These are phyloP conservation scores for Tokudaia muenninki DNA, from an alignment of 2,797 vertebrate species.

Conservation along the genomic window DNA sequence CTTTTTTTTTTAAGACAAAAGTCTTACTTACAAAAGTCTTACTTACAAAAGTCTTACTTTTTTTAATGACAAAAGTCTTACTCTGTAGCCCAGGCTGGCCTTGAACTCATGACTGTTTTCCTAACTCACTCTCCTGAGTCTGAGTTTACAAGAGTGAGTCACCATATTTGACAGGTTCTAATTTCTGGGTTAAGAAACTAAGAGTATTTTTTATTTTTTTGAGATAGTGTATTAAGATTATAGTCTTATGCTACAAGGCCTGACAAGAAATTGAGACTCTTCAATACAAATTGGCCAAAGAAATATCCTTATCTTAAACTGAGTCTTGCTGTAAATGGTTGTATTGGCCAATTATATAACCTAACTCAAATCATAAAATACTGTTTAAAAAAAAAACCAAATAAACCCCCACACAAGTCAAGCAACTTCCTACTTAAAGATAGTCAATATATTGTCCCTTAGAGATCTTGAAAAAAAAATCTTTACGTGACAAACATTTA, in stretches of 20 bases:
- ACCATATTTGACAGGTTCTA: background rate
- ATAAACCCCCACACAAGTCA: background rate
- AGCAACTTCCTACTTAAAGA: slow-evolving; percentile 58
- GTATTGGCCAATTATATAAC: slow-evolving; percentile 45
- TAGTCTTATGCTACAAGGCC: background rate
- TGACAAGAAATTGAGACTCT: background rate
- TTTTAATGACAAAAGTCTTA: background rate
- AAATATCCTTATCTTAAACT: slow-evolving; percentile 57
- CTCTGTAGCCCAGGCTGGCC: background rate
- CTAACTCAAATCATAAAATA: slow-evolving; percentile 50
- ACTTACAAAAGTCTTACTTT: background rate
- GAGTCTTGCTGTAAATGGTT: slow-evolving; percentile 51
- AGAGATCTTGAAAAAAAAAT: slow-evolving; percentile 60
- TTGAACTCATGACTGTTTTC: background rate
- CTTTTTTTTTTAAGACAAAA: background rate
- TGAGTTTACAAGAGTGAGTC: slow-evolving; percentile 10
- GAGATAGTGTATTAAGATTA: background rate
- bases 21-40: background rate
- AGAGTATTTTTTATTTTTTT: background rate
- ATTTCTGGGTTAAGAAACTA: slow-evolving; percentile 66
- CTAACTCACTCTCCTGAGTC: background rate
- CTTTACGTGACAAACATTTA: slow-evolving; percentile 61
- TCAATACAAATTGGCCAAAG: slow-evolving; percentile 7
- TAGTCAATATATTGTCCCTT: slow-evolving; percentile 55
- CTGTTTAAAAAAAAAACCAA: slow-evolving; percentile 63